Evolutionary conservation across 2,113 vertebrate species (phyloP), one percentile per base, ranked within the genome.

Genomic region (Barnardius zonarius): DNA sequence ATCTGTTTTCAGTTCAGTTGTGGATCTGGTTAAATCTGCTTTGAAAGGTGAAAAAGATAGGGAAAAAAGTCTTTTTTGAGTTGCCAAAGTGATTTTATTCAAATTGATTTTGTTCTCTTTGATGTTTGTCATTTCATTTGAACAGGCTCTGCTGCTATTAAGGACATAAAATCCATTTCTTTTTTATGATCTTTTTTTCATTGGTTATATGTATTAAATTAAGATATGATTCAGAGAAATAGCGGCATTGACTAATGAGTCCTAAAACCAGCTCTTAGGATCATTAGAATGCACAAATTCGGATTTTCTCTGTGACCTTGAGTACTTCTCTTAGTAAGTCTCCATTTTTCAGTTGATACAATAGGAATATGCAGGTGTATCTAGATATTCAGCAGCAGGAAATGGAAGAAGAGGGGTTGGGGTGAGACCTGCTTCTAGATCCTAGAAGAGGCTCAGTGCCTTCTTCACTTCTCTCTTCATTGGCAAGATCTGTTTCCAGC

Each of bases 151-250:
- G 17, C 17, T 78, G 5, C 76, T 51, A 43, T 11, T 73, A 44
- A 66, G 9, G 18, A 68, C 8, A 14, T 44, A 12, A 80, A 90
- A 13, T 0, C 0, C 1, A 31, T 11, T 80, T 52, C 8, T 49
- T 62, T 46, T 52, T 62, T 55, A 30, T 55, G 14, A 7, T 7
- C 4, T 35, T 35, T 41, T 41, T 63, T 14, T 24, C 28, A 17
- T 59, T 74, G 9, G 14, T 81, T 68, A n/a, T 69, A 16, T 5
- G 14, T 3, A 49, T 66, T 73, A 43, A 57, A 78, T 59, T 48
- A 44, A 67, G 13, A 43, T 15, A 86, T 77, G 66, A 7, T 49
- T 52, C 11, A n/a, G 52, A 64, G 27, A 90, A 94, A 80, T 9
- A 54, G 5, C 23, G 35, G 1, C 22, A 23, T 68, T 85, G 22